phyloP scores from a whole-genome alignment of 2,113 vertebrate genomes.

The Columbina picui region DNA sequence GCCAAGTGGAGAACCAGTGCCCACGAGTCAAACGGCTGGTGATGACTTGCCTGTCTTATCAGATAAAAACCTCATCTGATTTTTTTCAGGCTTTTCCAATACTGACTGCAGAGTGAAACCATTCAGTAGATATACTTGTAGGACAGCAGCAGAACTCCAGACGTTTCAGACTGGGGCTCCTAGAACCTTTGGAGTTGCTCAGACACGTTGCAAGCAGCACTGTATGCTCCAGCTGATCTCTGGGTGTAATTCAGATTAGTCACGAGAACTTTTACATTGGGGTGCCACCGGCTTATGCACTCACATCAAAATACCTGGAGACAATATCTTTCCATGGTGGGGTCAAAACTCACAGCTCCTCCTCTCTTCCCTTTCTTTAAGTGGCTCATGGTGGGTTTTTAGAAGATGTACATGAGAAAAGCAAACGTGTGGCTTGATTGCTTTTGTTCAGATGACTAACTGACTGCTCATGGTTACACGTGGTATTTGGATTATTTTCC shows the following conservation, averaged over 20 bases:
- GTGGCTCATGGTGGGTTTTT: not conserved
- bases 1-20: not conserved
- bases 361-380: not conserved
- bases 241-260: not conserved
- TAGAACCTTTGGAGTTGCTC: not conserved
- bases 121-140: not conserved
- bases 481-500: not conserved
- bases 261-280: not conserved
- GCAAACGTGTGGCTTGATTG: not conserved
- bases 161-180: not conserved
- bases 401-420: not conserved
- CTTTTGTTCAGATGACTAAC: not conserved
- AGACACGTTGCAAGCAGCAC: rapidly evolving
- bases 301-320: not conserved
- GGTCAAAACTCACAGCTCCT: not conserved
- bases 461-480: not conserved
- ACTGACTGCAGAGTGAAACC: not conserved
- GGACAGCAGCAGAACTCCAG: not conserved
- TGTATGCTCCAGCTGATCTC: not conserved
- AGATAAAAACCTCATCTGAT: not conserved
- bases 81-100: not conserved
- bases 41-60: too few species aligned
- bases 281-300: not conserved
- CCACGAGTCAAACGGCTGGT: rapidly evolving
- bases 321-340: not conserved